phyloP scores from a whole-genome alignment of 2,113 vertebrate genomes.

The Oxyruncus cristatus region DNA sequence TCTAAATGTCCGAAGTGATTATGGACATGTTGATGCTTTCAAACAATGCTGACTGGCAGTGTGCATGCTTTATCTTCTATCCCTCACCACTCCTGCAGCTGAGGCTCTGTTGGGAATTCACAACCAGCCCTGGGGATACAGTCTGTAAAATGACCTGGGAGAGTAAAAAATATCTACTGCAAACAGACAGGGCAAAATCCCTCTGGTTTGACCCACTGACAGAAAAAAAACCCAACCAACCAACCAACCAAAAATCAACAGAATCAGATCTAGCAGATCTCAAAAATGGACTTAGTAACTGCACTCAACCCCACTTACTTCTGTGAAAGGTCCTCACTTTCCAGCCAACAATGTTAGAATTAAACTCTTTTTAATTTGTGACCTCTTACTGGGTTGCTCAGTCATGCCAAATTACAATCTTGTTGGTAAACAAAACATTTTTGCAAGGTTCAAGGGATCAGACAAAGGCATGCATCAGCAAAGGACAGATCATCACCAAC shows the following conservation, averaged over 20 bases:
- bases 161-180: neutral
- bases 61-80: neutral
- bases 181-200: neutral
- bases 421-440: neutral
- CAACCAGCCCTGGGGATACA: neutral
- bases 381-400: neutral
- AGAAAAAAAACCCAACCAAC: neutral
- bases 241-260: neutral
- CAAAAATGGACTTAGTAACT: neutral
- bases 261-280: neutral
- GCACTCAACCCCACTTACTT: neutral
- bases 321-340: neutral
- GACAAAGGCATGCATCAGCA: neutral
- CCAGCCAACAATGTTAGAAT: neutral
- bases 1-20: neutral
- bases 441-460: neutral
- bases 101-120: neutral
- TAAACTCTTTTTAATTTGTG: neutral
- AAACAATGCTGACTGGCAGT: neutral
- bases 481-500: neutral
- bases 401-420: neutral
- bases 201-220: neutral
- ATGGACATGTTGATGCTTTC: fast-evolving
- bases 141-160: neutral
- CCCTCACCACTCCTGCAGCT: neutral